Percentiles rank a stretch among this genome's conserved stretches.
Conservation (phyloP, 2,113 vertebrate genomes). For the Albula goreensis region DNA sequence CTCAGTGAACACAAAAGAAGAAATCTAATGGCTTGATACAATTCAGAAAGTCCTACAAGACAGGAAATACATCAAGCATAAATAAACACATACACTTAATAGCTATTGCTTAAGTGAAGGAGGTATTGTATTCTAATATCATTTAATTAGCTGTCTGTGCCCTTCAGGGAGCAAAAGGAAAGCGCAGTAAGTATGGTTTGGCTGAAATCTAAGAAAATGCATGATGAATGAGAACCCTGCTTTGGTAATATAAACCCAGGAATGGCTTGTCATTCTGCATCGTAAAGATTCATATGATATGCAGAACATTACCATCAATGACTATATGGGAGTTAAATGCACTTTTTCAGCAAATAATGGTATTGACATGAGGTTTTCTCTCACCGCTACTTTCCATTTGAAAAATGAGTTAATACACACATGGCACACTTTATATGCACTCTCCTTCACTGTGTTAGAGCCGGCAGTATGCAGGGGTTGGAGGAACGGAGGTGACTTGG, state of each 20-base stretch:
- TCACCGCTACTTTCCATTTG: background rate
- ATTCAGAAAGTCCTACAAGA: background rate
- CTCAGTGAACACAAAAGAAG: constrained; percentile 31
- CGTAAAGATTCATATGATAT: constrained; percentile 15
- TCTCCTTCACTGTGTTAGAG: background rate
- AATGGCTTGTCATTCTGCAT: constrained; percentile 17
- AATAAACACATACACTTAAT: background rate
- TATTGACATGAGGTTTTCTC: background rate
- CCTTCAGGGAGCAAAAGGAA: constrained; percentile 4
- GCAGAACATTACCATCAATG: constrained; percentile 20
- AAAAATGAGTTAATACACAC: background rate
- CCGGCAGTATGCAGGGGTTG: too few relatives aligned
- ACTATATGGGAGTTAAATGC: background rate
- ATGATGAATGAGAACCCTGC: constrained; percentile 17
- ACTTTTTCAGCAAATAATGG: constrained; percentile 11
- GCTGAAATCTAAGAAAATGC: background rate
- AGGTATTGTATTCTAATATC: constrained; percentile 4
- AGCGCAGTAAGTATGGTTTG: constrained; percentile 12
- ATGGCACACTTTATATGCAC: background rate
- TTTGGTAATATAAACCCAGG: constrained; percentile 23
- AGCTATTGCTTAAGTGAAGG: background rate
- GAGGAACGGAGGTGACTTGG: background rate
- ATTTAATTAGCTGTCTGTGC: background rate
- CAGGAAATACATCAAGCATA: background rate
- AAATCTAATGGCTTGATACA: constrained; percentile 27